Conservation (phyloP, 2,888 invertebrate species). For the Amblyteles armatorius region DNA sequence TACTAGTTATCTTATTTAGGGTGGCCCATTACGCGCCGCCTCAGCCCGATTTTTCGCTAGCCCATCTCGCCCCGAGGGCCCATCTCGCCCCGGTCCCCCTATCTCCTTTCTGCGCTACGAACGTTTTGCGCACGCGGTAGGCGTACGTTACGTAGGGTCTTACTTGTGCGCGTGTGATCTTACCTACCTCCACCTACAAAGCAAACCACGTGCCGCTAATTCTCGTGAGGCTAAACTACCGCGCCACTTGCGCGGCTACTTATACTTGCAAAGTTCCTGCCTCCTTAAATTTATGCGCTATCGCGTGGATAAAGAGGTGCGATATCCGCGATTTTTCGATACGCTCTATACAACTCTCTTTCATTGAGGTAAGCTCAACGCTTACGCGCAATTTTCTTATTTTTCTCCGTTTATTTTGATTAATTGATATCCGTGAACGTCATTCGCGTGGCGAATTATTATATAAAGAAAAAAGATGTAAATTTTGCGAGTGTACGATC, state of each 20-base stretch:
- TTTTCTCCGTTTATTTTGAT: constrained; percentile 1
- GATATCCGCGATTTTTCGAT: constrained; percentile 67
- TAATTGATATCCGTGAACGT: too few species aligned
- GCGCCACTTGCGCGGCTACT: constrained; percentile 67
- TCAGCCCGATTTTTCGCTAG: too few species aligned
- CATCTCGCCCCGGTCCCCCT: not conserved
- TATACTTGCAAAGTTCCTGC: constrained; percentile 68
- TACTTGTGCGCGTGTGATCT: constrained; percentile 28
- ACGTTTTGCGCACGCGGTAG: constrained; percentile 62
- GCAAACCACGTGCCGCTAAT: constrained; percentile 68
- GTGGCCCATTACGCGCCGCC: too few species aligned
- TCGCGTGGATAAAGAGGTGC: constrained; percentile 68
- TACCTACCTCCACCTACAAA: constrained; percentile 39
- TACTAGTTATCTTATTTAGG: too few species aligned
- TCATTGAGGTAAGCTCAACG: constrained; percentile 10
- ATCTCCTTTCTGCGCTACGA: constrained; percentile 47
- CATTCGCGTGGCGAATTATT: not conserved
- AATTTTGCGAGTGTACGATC: not conserved
- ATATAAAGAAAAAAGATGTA: constrained; percentile 1
- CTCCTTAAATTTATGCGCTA: constrained; percentile 66
- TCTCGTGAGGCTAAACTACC: constrained; percentile 66
- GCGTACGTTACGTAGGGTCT: constrained; percentile 36
- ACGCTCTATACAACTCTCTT: constrained; percentile 28
- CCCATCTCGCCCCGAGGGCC: too few species aligned
- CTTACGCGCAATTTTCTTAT: not conserved